Conservation (phyloP, 2,113 vertebrate species). For the Danionella cerebrum region DNA sequence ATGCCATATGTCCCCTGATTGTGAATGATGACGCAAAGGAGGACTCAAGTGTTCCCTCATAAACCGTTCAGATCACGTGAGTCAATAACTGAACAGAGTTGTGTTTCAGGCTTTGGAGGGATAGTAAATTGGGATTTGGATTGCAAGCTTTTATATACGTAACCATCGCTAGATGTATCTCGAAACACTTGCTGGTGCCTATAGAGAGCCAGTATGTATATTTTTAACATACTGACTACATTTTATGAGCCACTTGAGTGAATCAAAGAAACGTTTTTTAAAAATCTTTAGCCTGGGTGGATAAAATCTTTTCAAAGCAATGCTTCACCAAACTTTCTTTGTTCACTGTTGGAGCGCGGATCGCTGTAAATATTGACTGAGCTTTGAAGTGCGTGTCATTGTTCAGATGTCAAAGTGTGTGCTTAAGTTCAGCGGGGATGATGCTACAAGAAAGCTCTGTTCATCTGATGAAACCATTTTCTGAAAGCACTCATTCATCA, state of each 20-base stretch:
- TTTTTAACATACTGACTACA: too few species aligned
- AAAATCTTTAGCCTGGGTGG: background rate
- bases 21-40: conserved; percentile 41
- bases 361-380: conserved; percentile 38
- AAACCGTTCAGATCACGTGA: conserved; percentile 29
- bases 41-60: conserved; percentile 35
- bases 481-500: background rate
- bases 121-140: background rate
- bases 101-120: conserved; percentile 14
- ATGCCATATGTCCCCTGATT: conserved; percentile 42
- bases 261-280: too few species aligned
- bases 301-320: background rate
- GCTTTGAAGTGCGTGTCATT: conserved; percentile 34
- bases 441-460: background rate
- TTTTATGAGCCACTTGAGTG: too few species aligned
- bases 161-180: background rate
- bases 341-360: conserved; percentile 3
- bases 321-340: background rate
- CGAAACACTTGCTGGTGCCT: background rate
- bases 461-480: background rate
- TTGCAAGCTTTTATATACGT: conserved; percentile 15
- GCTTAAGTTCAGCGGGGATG: conserved; percentile 8
- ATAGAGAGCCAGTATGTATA: too few species aligned
- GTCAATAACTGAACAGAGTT: conserved; percentile 24
- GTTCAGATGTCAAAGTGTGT: conserved; percentile 20